Evolutionary conservation across 2,888 invertebrate genomes (phyloP).

Genomic region (Patella caerulea): DNA sequence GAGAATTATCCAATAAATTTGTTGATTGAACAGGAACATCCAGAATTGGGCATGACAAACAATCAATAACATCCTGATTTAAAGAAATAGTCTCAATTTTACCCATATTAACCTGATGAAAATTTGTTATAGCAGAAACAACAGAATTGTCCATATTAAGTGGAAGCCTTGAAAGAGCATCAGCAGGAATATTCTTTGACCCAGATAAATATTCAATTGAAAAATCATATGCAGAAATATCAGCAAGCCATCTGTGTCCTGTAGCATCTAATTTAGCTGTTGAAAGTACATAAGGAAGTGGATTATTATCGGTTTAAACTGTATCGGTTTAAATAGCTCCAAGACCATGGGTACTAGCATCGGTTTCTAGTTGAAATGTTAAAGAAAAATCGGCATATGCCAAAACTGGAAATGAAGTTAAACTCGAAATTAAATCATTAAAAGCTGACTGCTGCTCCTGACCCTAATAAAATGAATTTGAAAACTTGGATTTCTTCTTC

Average conservation of each 20-base stretch:
- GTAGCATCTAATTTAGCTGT: constrained; percentile 38
- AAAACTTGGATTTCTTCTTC: not conserved
- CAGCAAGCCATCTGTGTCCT: constrained; percentile 38
- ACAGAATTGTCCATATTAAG: not conserved
- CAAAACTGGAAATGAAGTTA: constrained; percentile 36
- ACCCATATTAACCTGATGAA: constrained; percentile 10
- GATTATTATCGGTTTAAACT: constrained; percentile 40
- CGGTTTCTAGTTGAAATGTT: constrained; percentile 30
- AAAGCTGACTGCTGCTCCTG: constrained; percentile 33
- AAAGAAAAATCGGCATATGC: constrained; percentile 35
- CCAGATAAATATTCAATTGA: constrained; percentile 39
- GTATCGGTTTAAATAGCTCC: constrained; percentile 34
- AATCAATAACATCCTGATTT: not conserved
- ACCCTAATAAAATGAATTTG: constrained; percentile 34
- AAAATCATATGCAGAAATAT: constrained; percentile 33
- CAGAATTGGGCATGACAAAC: no score
- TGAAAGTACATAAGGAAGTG: constrained; percentile 37
- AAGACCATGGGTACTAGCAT: constrained; percentile 14
- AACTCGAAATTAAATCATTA: constrained; percentile 22
- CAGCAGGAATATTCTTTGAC: constrained; percentile 36
- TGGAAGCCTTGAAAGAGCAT: constrained; percentile 39
- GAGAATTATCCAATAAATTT: no score
- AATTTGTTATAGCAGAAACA: constrained; percentile 17
- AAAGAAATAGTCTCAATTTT: constrained; percentile 1
- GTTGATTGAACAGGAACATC: no score